phyloP scores from a whole-genome alignment of 1,140 invertebrate species.

The Aphidius gifuensis region DNA sequence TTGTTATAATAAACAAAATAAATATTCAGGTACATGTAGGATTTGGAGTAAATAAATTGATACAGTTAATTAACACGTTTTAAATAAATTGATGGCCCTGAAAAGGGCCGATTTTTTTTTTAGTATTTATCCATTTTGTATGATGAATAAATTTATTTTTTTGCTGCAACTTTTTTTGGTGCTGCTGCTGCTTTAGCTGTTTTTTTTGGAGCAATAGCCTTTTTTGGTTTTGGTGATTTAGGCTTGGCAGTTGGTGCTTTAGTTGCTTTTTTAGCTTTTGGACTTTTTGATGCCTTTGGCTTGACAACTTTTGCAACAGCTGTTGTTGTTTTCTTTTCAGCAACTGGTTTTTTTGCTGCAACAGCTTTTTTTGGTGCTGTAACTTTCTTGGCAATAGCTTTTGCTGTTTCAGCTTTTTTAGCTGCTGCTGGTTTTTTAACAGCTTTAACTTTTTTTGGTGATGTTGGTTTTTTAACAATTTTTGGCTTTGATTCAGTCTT shows the following conservation, averaged over 20 bases:
- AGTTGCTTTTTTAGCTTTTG: conserved; percentile 2
- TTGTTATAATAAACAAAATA: too few relatives aligned
- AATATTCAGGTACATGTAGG: too few relatives aligned
- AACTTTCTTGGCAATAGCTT: background rate
- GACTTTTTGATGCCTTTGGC: conserved; percentile 1
- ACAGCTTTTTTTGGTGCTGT: background rate
- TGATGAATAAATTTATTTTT: background rate
- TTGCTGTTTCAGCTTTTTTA: background rate
- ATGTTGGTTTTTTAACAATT: background rate
- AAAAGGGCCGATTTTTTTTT: conserved; percentile 4
- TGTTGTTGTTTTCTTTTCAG: background rate
- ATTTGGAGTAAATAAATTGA: too few relatives aligned
- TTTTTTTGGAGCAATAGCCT: conserved; percentile 7
- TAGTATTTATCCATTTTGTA: background rate
- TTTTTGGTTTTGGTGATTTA: conserved; percentile 13
- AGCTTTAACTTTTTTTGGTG: conserved; percentile 5
- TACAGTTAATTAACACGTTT: too few relatives aligned
- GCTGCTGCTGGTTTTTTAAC: background rate
- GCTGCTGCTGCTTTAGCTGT: conserved; percentile 6
- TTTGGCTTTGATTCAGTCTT: conserved; percentile 1
- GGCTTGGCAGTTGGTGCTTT: conserved; percentile 18
- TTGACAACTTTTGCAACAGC: background rate
- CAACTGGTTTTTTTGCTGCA: background rate
- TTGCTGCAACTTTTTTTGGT: background rate
- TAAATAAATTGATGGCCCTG: background rate